Base-by-base conservation (phyloP, 2,888 invertebrate species). In the Drosophila leonis region DNA sequence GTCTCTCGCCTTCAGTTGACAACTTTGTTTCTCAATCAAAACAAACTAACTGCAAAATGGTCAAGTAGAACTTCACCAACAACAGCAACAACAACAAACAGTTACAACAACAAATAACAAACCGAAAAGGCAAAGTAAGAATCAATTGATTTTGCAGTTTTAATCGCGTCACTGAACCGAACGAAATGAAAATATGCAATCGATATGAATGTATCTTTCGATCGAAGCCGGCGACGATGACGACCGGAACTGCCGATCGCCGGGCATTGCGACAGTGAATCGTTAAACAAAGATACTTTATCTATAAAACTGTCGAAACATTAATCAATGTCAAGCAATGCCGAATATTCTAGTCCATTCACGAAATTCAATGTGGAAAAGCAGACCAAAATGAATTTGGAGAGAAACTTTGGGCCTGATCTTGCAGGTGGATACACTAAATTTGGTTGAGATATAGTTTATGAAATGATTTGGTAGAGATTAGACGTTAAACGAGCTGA, bases 141-240 rank as follows among this genome's bases (percentile, higher is more conserved):
- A 29, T 27, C 82, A 77, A 77, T 81, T 81, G 84, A 86, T 83
- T 87, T 83, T 78, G 85, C 87, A 79, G 61, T 74, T 78, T 64
- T 54, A 64, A 75, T 70, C 66, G 73, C 75, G 72, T 83, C 86
- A 83, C 64, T 83, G 78, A 78, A 78, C 69, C 73, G 81, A 15
- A 24, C 62, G 39, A 63, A 65, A 59, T 31, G 46, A 56, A 74
- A 63, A 77, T 65, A 60, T 71, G 55, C 65, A 63, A 71, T 78
- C 65, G 46, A 49, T 49, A 57, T 64, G 18, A 35, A 67, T 42
- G 31, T 59, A 54, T 62, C 39, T 67, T 44, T n/a, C 10, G 27
- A 57, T 44, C 55, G 42, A n/a, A 48, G 48, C 10, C 39, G n/a
- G n/a, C 39, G 9, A 9, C 39, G n/a, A n/a, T n/a, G 39, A 35